Conservation (phyloP, 2,797 vertebrate genomes). For the Naso thynnoides region DNA sequence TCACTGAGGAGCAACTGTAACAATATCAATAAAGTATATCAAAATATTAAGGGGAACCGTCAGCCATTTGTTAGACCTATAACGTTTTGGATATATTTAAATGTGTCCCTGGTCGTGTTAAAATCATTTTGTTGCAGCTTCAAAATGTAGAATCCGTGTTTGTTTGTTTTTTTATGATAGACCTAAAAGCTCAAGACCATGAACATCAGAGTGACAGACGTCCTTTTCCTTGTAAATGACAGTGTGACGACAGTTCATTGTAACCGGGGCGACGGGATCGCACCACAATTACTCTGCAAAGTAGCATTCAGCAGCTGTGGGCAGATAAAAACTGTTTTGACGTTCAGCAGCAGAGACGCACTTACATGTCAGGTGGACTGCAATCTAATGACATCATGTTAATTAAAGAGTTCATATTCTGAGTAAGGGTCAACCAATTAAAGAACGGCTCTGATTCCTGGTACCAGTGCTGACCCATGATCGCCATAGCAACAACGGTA, state of each 20-base stretch:
- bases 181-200: constrained; percentile 19
- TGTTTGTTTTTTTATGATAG: constrained; percentile 6
- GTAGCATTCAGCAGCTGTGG: background rate
- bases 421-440: constrained; percentile 63
- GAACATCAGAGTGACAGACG: constrained; percentile 36
- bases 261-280: background rate
- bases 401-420: constrained; percentile 53
- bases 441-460: constrained; percentile 55
- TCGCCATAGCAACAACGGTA: constrained; percentile 62
- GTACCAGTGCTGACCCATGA: constrained; percentile 51
- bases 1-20: background rate
- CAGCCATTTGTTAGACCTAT: background rate
- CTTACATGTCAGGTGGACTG: constrained; percentile 28
- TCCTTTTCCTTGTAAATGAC: constrained; percentile 25
- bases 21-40: background rate
- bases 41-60: background rate
- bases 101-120: background rate
- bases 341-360: background rate
- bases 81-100: background rate
- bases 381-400: constrained; percentile 49
- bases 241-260: background rate
- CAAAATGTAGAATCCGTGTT: constrained; percentile 12
- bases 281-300: constrained; percentile 12
- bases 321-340: background rate
- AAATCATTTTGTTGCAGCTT: background rate